Evolutionary conservation across 2,888 invertebrate genomes (phyloP), one percentile per base, ranked within the genome.

Genomic region (Boloria selene): DNA sequence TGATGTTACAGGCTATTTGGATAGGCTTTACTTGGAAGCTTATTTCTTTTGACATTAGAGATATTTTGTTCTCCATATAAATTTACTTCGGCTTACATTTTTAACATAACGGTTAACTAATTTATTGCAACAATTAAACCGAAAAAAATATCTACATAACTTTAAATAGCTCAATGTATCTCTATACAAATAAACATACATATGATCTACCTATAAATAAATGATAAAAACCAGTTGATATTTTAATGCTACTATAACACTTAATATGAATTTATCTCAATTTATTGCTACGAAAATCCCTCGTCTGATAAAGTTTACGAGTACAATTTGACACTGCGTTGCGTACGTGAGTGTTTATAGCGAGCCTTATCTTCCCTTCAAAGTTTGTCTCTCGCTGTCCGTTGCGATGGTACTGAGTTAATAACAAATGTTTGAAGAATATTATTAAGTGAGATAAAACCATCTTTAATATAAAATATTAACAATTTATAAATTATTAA

Each of bases 251-350:
- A 58, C n/a, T 56, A 14, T 44, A 59, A 31, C 10, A 18, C 16
- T 50, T 42, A 62, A 17, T 44, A 31, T 51, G 52, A 50, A 56
- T 62, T 68, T 67, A 68, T 72, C 65, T 69, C 56, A 65, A 68
- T 70, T 69, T 67, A 68, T 65, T 64, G 60, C 64, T 53, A 55
- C 66, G 65, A 62, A 65, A 69, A 59, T 66, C 68, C 66, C 65
- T 70, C 56, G 60, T 65, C 63, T 69, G 73, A 74, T 76, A 74
- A 73, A 70, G 71, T 74, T 76, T 76, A 74, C 71, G 73, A 52
- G 66, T 68, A 60, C 69, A 69, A 72, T 73, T 74, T 70, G 70
- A 70, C 71, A 71, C 69, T 72, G 68, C 71, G 69, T 72, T 64
- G 58, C 66, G 64, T 73, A 67, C 58, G 70, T 49, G 68, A 72